Evolutionary conservation across 2,113 vertebrate genomes (phyloP).

Genomic region (Speoplatyrhinus poulsoni): DNA sequence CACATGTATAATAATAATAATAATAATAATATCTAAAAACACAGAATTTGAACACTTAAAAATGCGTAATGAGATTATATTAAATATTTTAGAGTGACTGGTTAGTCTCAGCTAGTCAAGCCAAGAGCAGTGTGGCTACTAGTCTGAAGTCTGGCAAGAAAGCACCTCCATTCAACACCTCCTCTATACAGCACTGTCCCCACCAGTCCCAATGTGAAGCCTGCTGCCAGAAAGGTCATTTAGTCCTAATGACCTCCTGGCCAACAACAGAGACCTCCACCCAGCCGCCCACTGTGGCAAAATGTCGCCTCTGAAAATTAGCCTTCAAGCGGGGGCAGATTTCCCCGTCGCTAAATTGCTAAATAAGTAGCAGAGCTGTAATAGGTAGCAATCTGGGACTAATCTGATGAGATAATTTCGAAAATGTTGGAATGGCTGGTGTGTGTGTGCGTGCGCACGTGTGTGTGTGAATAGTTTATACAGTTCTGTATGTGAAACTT

Average conservation of each 20-base stretch:
- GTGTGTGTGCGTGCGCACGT: neutral
- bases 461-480: neutral
- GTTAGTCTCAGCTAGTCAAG: too few species aligned
- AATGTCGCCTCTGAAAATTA: conserved; percentile 77
- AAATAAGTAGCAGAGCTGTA: conserved; percentile 80
- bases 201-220: conserved; percentile 48
- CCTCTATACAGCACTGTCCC: conserved; percentile 27
- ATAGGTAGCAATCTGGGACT: conserved; percentile 84
- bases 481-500: neutral
- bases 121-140: too few species aligned
- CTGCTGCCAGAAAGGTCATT: conserved; percentile 65
- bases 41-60: too few species aligned
- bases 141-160: conserved; percentile 1
- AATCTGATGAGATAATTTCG: conserved; percentile 88
- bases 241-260: conserved; percentile 72
- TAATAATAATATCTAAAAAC: too few species aligned
- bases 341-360: conserved; percentile 77
- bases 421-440: conserved; percentile 71
- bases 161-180: conserved; percentile 31
- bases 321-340: conserved; percentile 70
- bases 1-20: too few species aligned
- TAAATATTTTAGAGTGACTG: neutral
- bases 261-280: conserved; percentile 59
- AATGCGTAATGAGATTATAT: too few species aligned
- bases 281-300: conserved; percentile 58